Evolutionary conservation across 2,888 invertebrate genomes (phyloP), one percentile per base, ranked within the genome.

Genomic region (Drosophila nr. fundita): DNA sequence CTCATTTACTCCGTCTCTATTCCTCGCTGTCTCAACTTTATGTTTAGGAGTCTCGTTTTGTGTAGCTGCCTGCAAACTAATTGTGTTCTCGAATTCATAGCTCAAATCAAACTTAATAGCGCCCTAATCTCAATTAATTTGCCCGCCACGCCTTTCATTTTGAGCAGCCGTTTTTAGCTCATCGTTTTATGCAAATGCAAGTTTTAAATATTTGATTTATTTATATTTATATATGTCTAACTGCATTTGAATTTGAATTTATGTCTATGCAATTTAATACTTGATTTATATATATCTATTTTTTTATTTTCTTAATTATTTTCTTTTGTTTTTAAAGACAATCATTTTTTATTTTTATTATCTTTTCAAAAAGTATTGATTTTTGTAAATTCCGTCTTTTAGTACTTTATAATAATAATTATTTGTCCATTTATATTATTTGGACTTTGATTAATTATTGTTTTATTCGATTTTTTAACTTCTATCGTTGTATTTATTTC

Each of bases 161-260:
- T 62, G 60, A 72, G 68, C 71, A 73, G 79, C 77, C 65, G 74
- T 78, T 40, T 42, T 29, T 59, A 68, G 69, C 68, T 69, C 57
- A 53, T 53, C 49, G 59, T 63, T 72, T 40, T 76, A 54, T 67
- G 73, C 72, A 73, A 73, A 60, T 67, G 68, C 68, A 65, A 59
- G 32, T 61, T 61, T 65, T 70, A 78, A 70, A 80, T 29, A 76
- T 54, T 67, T 62, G 53, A 66, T 40, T 60, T 70, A 64, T 42
- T 78, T 71, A 53, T 63, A 66, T 70, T 52, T 71, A 61, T 69
- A 75, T 58, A 67, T 90, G 80, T 86, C 87, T 90, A 90, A 90
- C 91, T 86, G 90, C 91, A 90, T 91, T 80, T 76, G 67, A 85
- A 71, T 71, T 52, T 76, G 63, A 76, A 66, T 73, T 81, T 75